Conservation (phyloP, 2,888 invertebrate genomes). For the Ischnus inquisitorius region DNA sequence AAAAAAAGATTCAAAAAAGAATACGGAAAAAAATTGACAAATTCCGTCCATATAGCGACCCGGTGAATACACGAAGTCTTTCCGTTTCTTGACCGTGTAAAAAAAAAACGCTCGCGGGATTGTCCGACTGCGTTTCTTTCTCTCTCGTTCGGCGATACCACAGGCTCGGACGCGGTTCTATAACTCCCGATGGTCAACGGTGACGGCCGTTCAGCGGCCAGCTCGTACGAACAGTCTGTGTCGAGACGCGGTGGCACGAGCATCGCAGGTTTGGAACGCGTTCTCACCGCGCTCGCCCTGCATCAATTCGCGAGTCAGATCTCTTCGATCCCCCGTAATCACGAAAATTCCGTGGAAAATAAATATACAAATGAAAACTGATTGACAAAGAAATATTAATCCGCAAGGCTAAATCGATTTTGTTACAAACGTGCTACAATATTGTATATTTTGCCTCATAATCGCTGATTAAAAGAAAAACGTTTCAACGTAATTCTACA, state of each 20-base stretch:
- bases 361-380: constrained; percentile 5
- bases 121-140: constrained; percentile 29
- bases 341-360: background rate
- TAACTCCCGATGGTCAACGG: constrained; percentile 76
- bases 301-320: constrained; percentile 20
- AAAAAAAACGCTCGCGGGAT: background rate
- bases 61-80: constrained; percentile 5
- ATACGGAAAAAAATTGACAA: too few relatives aligned
- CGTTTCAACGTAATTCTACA: background rate
- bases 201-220: constrained; percentile 73
- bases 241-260: constrained; percentile 77
- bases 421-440: background rate
- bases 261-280: constrained; percentile 69
- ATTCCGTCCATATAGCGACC: background rate
- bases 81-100: background rate
- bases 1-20: too few relatives aligned
- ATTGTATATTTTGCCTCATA: background rate
- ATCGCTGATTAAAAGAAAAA: background rate
- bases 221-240: constrained; percentile 76
- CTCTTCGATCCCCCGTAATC: background rate
- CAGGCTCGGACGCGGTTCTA: constrained; percentile 37
- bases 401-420: background rate
- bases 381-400: constrained; percentile 4
- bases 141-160: constrained; percentile 24
- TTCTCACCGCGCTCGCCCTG: constrained; percentile 62